phyloP scores from a whole-genome alignment of 2,113 vertebrate species.

The Amia ocellicauda region DNA sequence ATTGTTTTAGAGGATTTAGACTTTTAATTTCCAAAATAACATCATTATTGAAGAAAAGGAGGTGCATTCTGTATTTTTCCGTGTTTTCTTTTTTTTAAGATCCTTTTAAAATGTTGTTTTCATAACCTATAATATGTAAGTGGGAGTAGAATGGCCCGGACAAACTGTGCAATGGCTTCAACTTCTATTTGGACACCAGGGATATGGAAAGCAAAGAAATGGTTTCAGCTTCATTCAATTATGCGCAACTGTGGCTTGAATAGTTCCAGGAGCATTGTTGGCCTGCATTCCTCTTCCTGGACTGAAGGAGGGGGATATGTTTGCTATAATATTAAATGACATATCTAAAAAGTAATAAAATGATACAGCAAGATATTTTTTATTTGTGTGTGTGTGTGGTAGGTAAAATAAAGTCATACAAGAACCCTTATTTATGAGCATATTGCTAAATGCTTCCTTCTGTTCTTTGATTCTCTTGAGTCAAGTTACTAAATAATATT shows the following conservation, averaged over 20 bases:
- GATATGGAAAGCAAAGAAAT: neutral
- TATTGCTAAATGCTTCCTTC: no score
- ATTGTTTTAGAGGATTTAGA: constrained; percentile 75
- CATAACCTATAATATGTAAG: constrained; percentile 21
- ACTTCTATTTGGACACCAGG: neutral
- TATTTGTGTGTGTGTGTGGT: no score
- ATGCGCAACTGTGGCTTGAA: neutral
- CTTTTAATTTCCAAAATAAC: constrained; percentile 80
- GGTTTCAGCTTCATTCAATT: neutral
- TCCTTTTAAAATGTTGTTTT: constrained; percentile 17
- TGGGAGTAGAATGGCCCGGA: constrained; percentile 8
- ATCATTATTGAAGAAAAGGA: constrained; percentile 53
- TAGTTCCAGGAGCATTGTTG: neutral
- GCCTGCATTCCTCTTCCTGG: neutral
- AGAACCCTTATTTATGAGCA: no score
- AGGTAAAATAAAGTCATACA: no score
- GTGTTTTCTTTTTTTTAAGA: constrained; percentile 1
- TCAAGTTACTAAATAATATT: no score
- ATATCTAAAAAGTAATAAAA: no score
- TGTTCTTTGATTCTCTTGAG: no score
- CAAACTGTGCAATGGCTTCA: neutral
- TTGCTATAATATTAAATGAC: no score
- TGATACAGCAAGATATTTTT: no score
- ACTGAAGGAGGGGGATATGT: neutral
- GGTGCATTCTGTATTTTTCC: constrained; percentile 4